Evolutionary conservation across 2,113 vertebrate genomes (phyloP), one percentile per base, ranked within the genome.

Genomic region (Sorex fumeus): DNA sequence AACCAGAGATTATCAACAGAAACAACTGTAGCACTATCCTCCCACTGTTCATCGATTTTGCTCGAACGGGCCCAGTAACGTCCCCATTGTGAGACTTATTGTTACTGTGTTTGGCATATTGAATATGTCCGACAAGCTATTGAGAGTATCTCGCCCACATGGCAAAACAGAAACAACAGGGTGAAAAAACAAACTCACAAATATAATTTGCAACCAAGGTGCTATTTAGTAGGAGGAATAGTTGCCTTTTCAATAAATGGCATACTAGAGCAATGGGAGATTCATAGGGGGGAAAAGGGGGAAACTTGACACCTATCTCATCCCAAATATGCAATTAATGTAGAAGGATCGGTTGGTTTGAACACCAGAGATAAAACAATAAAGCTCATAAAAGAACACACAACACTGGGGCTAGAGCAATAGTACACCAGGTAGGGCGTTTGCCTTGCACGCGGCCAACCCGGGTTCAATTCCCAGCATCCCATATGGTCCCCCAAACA

Each of bases 171-270:
- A 82, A 67, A 72, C 8, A 75, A 90, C 0, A 93, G 34, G 70
- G 15, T 71, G 34, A 91, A 64, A 36, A 85, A 88, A 71, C 16
- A 40, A 11, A 66, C n/a, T 9, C 25, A 13, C 8, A n/a, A 19
- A 50, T 47, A 93, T 2, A 83, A 57, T 90, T 93, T 88, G 76
- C 27, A 75, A 53, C n/a, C 47, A 83, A 83, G 57, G n/a, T 77
- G 23, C 30, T 66, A 75, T 77, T 53, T 77, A 34, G 15, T 32
- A 27, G 45, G 64, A 6, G n/a, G 72, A 76, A 77, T 86, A 18
- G 64, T 60, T 11, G 28, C 80, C 43, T 86, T 88, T 82, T 82
- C 50, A 77, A 71, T 57, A 91, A 43, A 57, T 15, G 4, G 25
- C 50, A 10, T 80, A 40, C 40, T 85, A 18, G 71, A 81, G 50